phyloP scores from a whole-genome alignment of 2,888 invertebrate genomes.

The Odontocolon sp. region DNA sequence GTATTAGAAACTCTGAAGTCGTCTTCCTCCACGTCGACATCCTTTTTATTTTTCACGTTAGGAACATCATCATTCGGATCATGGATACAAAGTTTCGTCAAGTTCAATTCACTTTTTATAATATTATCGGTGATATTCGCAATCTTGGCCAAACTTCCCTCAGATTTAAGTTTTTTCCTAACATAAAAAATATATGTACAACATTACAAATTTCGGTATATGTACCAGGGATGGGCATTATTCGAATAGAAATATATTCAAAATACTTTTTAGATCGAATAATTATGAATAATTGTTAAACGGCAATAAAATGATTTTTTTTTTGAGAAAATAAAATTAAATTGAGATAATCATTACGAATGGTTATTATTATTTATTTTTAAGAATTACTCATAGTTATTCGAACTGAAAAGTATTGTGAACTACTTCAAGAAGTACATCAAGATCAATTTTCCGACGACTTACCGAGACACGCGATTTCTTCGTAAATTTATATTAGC shows the following conservation, averaged over 20 bases:
- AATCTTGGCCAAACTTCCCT: neutral
- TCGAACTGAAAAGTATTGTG: too few species aligned
- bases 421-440: too few species aligned
- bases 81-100: conserved; percentile 37
- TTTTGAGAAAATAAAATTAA: too few species aligned
- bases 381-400: too few species aligned
- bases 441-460: too few species aligned
- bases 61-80: conserved; percentile 30
- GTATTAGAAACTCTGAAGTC: neutral
- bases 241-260: conserved; percentile 3
- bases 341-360: too few species aligned
- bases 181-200: conserved; percentile 20
- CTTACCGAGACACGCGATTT: conserved; percentile 27
- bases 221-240: too few species aligned
- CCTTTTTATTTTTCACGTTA: conserved; percentile 33
- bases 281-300: too few species aligned
- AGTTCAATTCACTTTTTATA: conserved; percentile 24
- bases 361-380: too few species aligned
- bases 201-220: too few species aligned
- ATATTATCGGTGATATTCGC: neutral
- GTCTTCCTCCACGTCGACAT: conserved; percentile 64
- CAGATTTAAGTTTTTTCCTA: conserved; percentile 44
- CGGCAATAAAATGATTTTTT: too few species aligned
- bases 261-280: conserved; percentile 8
- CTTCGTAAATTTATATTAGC: conserved; percentile 61